phyloP scores from a whole-genome alignment of 2,797 vertebrate species.

The Hafferia zeledoni region DNA sequence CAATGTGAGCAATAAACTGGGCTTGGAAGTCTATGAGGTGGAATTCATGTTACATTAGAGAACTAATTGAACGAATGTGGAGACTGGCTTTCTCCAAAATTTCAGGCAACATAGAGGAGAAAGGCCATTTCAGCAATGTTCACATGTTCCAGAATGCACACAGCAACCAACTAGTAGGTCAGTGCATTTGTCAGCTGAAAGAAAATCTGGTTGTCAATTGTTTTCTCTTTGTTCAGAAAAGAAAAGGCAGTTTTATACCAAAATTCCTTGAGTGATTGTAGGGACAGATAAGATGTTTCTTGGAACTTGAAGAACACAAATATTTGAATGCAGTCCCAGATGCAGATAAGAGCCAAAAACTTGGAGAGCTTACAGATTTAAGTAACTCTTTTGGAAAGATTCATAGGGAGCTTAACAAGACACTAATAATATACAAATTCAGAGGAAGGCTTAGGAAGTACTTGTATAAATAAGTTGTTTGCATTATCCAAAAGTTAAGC shows the following conservation, averaged over 20 bases:
- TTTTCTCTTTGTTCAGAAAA: not conserved
- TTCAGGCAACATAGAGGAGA: not conserved
- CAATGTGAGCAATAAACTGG: not conserved
- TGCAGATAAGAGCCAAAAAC: not conserved
- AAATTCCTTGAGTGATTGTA: constrained; percentile 25
- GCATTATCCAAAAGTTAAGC: not conserved
- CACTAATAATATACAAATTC: not conserved
- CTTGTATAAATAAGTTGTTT: not conserved
- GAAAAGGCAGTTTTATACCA: not conserved
- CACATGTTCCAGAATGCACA: fast-evolving
- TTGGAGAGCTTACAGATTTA: not conserved
- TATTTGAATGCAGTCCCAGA: constrained; percentile 21
- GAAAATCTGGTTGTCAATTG: not conserved
- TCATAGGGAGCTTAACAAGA: not conserved
- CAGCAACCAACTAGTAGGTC: not conserved
- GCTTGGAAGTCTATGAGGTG: not conserved
- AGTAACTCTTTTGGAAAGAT: constrained; percentile 17
- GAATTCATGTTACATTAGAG: not conserved
- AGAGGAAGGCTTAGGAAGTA: not conserved
- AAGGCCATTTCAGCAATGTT: not conserved
- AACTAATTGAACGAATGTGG: not conserved
- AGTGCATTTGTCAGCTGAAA: not conserved
- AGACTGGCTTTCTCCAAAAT: not conserved
- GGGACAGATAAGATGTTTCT: constrained; percentile 47
- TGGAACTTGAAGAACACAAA: constrained; percentile 17